Conservation (phyloP, 2,888 invertebrate genomes). For the Mallateleia sp. region DNA sequence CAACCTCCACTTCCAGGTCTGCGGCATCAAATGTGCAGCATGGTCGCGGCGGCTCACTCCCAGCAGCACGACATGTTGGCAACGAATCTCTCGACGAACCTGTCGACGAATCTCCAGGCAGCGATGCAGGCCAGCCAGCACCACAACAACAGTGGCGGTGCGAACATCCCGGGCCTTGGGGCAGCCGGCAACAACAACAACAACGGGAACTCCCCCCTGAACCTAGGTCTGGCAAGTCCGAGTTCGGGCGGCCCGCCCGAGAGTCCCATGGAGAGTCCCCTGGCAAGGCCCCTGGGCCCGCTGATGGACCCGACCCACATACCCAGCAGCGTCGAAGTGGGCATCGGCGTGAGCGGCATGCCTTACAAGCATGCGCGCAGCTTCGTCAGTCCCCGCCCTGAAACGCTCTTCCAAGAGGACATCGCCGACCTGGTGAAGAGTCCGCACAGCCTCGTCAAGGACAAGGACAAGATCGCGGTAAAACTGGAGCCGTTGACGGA, state of each 20-base stretch:
- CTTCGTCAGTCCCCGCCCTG: slow-evolving; percentile 92
- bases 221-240: slow-evolving; percentile 90
- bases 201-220: slow-evolving; percentile 88
- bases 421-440: slow-evolving; percentile 92
- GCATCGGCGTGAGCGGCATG: slow-evolving; percentile 92
- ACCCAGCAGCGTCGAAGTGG: slow-evolving; percentile 90
- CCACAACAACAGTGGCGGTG: slow-evolving; percentile 85
- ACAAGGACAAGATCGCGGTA: slow-evolving; percentile 91
- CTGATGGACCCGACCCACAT: slow-evolving; percentile 92
- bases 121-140: slow-evolving; percentile 90
- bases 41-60: slow-evolving; percentile 92
- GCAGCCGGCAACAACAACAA: slow-evolving; percentile 89
- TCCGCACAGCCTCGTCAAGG: slow-evolving; percentile 88
- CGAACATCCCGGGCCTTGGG: slow-evolving; percentile 86
- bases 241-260: slow-evolving; percentile 90
- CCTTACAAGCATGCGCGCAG: slow-evolving; percentile 92
- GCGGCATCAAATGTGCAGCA: slow-evolving; percentile 96
- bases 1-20: slow-evolving; percentile 90
- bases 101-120: slow-evolving; percentile 88
- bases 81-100: slow-evolving; percentile 90
- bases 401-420: slow-evolving; percentile 92
- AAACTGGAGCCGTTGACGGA: slow-evolving; percentile 93
- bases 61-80: slow-evolving; percentile 90
- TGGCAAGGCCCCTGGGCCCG: slow-evolving; percentile 92
- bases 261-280: slow-evolving; percentile 91